A percentile compares a stretch with the other conserved stretches of the same genome.
Evolutionary conservation across 2,113 vertebrate genomes (phyloP).

Genomic region (Alosa alosa): DNA sequence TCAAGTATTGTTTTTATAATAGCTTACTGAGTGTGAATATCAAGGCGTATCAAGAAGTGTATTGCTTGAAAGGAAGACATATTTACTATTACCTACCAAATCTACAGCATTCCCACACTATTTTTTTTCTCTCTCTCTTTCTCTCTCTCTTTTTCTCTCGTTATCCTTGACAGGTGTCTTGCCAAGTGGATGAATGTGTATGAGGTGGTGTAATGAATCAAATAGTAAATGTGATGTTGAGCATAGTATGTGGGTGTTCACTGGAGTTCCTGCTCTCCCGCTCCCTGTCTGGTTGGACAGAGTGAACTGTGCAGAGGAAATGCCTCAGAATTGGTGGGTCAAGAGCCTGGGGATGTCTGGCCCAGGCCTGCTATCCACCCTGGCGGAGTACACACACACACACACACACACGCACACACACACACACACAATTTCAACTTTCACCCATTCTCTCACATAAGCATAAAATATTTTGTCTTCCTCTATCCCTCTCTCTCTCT

Average conservation of each 20-base stretch:
- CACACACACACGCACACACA: slow-evolving; percentile 19
- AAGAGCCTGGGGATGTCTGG: slow-evolving; percentile 68
- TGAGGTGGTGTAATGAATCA: neutral
- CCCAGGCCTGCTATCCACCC: slow-evolving; percentile 45
- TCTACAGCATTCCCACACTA: neutral
- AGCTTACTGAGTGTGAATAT: neutral
- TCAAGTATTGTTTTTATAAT: neutral
- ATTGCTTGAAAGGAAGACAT: neutral
- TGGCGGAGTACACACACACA: slow-evolving; percentile 21
- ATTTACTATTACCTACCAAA: neutral
- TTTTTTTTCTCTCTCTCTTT: neutral
- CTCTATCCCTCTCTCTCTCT: no score
- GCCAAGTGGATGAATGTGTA: neutral
- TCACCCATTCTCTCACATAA: no score
- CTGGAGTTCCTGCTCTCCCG: slow-evolving; percentile 1
- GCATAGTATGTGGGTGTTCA: neutral
- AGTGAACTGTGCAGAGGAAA: slow-evolving; percentile 70
- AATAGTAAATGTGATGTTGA: slow-evolving; percentile 15
- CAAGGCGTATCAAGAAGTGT: no score
- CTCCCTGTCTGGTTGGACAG: slow-evolving; percentile 24
- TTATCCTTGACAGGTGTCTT: neutral
- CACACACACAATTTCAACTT: neutral
- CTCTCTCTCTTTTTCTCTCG: neutral
- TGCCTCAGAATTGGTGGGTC: slow-evolving; percentile 78
- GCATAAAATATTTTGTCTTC: no score